A percentile compares a stretch with the other conserved stretches of the same genome.
Conservation (phyloP, 2,113 vertebrate genomes). For the Channa argus region DNA sequence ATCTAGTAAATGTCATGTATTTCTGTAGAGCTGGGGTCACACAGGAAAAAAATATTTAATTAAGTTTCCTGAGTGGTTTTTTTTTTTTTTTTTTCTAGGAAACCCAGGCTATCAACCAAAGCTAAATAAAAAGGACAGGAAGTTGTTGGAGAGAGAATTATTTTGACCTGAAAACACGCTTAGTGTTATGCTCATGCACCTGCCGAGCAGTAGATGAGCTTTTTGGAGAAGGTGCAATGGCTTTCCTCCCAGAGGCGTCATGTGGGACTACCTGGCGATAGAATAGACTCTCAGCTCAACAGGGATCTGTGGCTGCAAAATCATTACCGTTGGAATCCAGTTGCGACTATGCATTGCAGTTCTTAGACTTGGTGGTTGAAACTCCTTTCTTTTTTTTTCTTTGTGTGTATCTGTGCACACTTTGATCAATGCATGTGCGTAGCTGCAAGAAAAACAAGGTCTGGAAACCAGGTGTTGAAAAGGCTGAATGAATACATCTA, state of each 20-base stretch:
- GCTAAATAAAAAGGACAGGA: not conserved
- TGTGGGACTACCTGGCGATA: constrained; percentile 57
- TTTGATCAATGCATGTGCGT: constrained; percentile 23
- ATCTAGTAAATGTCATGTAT: constrained; percentile 9
- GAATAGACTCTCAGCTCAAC: constrained; percentile 66
- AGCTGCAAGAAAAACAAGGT: constrained; percentile 2
- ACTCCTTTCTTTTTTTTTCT: constrained; percentile 6
- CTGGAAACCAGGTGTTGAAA: constrained; percentile 2
- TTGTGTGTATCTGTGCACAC: not conserved
- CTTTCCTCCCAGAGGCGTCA: constrained; percentile 58
- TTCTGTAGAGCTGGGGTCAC: not conserved
- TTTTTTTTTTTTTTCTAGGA: constrained; percentile 11
- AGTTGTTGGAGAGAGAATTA: constrained; percentile 31
- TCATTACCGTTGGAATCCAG: constrained; percentile 61
- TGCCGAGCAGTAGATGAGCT: constrained; percentile 71
- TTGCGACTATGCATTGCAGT: constrained; percentile 37
- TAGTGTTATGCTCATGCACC: constrained; percentile 51
- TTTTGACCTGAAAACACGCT: constrained; percentile 58
- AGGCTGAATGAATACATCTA: not conserved
- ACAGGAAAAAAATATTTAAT: constrained; percentile 10
- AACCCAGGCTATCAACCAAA: not conserved
- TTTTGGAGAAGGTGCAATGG: constrained; percentile 60
- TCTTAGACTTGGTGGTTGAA: constrained; percentile 17
- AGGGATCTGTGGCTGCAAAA: constrained; percentile 68
- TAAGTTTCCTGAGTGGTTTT: not conserved